These are phyloP conservation scores for Tinea pellionella DNA, from an alignment of 2,888 invertebrate genomes.

Conservation along the genomic window DNA sequence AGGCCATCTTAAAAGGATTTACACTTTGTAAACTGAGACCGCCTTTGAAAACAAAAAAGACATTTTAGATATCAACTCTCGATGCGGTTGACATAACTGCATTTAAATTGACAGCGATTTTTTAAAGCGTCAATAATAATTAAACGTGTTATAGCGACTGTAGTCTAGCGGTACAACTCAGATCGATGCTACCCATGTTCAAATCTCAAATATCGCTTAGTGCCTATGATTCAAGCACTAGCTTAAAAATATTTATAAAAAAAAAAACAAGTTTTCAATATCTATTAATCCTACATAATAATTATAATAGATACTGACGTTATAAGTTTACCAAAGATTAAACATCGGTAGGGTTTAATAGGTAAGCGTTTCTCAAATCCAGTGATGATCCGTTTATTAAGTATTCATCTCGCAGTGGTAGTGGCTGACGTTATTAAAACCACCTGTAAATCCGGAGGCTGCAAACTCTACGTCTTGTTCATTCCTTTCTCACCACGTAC, in stretches of 20 bases:
- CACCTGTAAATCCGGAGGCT: slow-evolving; percentile 56
- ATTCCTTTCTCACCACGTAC: slow-evolving; percentile 27
- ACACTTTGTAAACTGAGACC: slow-evolving; percentile 46
- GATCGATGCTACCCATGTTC: too few relatives aligned
- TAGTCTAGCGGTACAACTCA: too few relatives aligned
- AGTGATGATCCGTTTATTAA: slow-evolving; percentile 59
- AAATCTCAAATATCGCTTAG: too few relatives aligned
- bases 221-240: too few relatives aligned
- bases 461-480: not conserved
- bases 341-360: not conserved
- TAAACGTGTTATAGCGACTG: too few relatives aligned
- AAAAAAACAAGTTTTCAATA: too few relatives aligned
- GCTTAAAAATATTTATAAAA: too few relatives aligned
- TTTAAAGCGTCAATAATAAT: not conserved
- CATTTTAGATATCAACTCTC: slow-evolving; percentile 9
- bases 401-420: slow-evolving; percentile 68
- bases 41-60: slow-evolving; percentile 12
- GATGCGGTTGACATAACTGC: slow-evolving; percentile 4
- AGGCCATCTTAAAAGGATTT: slow-evolving; percentile 62
- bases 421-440: slow-evolving; percentile 65
- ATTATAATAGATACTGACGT: too few relatives aligned
- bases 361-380: slow-evolving; percentile 22
- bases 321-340: too few relatives aligned
- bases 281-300: too few relatives aligned
- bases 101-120: not conserved